Evolutionary conservation across 2,888 invertebrate species (phyloP).

Genomic region (Stenodema calcarata): DNA sequence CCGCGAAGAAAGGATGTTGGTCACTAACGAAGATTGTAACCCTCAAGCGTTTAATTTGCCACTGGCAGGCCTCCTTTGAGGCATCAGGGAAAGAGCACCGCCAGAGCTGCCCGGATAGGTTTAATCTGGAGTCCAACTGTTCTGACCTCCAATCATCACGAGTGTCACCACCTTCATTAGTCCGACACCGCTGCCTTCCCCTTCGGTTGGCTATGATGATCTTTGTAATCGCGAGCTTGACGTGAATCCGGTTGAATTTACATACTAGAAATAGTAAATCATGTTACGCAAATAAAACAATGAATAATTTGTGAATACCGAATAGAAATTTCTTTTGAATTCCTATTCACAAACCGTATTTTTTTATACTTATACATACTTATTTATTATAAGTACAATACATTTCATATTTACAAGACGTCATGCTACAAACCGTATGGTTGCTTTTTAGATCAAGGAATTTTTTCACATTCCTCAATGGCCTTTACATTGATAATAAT

Average conservation of each 20-base stretch:
- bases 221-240: background rate
- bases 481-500: no score
- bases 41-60: conserved; percentile 8
- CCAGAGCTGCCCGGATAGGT: conserved; percentile 13
- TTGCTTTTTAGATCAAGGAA: no score
- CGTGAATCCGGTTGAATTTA: background rate
- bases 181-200: background rate
- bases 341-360: no score
- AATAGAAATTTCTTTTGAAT: no score
- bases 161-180: conserved; percentile 23
- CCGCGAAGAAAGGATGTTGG: conserved; percentile 33
- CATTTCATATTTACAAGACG: no score
- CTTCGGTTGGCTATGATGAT: background rate
- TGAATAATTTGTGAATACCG: no score
- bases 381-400: no score
- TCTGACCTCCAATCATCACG: conserved; percentile 41
- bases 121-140: conserved; percentile 25
- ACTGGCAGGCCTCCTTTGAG: background rate
- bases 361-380: no score
- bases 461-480: no score
- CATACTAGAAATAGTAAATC: no score
- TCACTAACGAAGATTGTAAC: conserved; percentile 36
- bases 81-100: background rate
- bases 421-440: no score
- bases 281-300: no score